Base-by-base conservation (phyloP, 2,888 invertebrate genomes). In the Salticus scenicus region DNA sequence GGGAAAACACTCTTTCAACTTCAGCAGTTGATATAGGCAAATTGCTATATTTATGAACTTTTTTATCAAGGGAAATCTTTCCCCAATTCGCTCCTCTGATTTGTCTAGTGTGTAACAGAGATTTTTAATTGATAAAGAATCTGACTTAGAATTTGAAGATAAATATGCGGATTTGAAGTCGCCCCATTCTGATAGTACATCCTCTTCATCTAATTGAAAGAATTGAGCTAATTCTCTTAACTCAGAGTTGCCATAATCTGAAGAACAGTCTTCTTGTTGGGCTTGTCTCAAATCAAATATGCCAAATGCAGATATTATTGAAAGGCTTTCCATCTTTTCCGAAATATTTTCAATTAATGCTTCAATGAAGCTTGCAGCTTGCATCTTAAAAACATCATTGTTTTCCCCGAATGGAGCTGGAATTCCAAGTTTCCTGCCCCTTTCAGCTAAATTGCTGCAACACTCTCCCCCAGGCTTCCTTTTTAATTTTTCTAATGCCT, bases 21-120 rank as follows among this genome's bases (percentile, higher is more conserved):
- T 69, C 69, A 12, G 69, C 69, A 12, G 8, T 69, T 31, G 69
- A 69, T 1, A 69, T 10, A 27, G 69, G 63, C n/a, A 63, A 28
- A 63, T 47, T 12, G 47, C 17, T 2, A 47, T 47, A 14, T 7
- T 24, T 24, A 63, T 31, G 5, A 69, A 33, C n/a, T 7, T 33
- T 31, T 69, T 5, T 4, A 69, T 12, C 5, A n/a, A 20, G 8
- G 69, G 33, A 33, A 69, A 69, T 31, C 20, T 66, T 24, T 66
- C 27, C 10, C 66, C 66, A n/a, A 37, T 7, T 37, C 37, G 10
- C 10, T 37, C 37, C 37, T 37, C 37, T 37, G 37, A n/a, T n/a
- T n/a, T n/a, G n/a, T n/a, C n/a, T n/a, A n/a, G n/a, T n/a, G n/a
- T n/a, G n/a, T n/a, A n/a, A n/a, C 37, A 7, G 37, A 7, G 37